Evolutionary conservation across 1,140 invertebrate genomes (phyloP).

Genomic region (Heliconius congener): DNA sequence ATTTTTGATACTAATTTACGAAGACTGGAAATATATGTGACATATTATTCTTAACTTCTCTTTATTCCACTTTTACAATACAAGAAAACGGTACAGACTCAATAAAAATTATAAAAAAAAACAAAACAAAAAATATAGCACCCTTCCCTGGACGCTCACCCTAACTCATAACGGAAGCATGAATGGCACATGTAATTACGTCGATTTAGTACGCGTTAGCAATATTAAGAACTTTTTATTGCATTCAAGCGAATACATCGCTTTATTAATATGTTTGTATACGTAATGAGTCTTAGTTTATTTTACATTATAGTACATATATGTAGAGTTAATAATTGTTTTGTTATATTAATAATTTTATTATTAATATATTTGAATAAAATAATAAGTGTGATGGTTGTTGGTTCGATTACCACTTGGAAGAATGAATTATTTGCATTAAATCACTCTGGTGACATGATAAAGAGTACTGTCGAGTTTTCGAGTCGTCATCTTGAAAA

Average conservation of each 20-base stretch:
- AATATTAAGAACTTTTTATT: slow-evolving; percentile 29
- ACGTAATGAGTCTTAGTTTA: not conserved
- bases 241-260: slow-evolving; percentile 1
- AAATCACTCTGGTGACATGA: no score
- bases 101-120: not conserved
- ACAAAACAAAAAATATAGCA: not conserved
- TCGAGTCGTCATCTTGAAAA: no score
- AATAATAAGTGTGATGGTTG: no score
- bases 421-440: no score
- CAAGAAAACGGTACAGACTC: no score
- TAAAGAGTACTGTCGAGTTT: no score
- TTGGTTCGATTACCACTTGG: no score
- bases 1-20: no score
- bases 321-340: not conserved
- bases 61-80: no score
- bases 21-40: no score
- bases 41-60: no score
- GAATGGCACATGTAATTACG: slow-evolving; percentile 26
- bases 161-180: slow-evolving; percentile 25
- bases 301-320: not conserved
- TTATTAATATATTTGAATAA: not conserved
- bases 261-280: slow-evolving; percentile 13
- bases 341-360: not conserved
- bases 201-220: slow-evolving; percentile 26
- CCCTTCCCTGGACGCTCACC: not conserved